A percentile compares a stretch with the other conserved stretches of the same genome.
Conservation (phyloP, 2,113 vertebrate species). For the Labeo catla region DNA sequence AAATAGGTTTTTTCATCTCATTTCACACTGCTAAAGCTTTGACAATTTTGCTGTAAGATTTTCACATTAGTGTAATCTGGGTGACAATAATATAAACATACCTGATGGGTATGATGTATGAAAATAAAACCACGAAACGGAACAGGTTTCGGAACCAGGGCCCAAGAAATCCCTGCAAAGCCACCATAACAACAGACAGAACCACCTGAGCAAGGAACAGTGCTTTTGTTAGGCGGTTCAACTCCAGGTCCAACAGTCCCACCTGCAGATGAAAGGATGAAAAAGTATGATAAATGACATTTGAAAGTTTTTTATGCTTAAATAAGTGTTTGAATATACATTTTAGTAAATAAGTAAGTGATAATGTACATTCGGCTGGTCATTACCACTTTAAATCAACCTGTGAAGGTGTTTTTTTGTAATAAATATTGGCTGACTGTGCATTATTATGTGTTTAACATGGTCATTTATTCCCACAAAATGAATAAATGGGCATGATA, state of each 20-base stretch:
- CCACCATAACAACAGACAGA: constrained; percentile 92
- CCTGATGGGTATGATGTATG: constrained; percentile 99
- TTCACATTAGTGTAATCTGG: not conserved
- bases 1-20: not conserved
- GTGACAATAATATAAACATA: constrained; percentile 64
- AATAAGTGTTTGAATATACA: not conserved
- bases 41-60: not conserved
- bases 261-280: constrained; percentile 73
- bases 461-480: not conserved
- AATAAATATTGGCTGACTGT: not conserved
- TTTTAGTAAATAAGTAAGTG: not conserved
- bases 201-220: constrained; percentile 93
- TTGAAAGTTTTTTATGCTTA: not conserved
- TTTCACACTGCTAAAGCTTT: not conserved
- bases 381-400: not conserved
- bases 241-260: constrained; percentile 91
- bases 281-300: not conserved
- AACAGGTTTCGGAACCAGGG: constrained; percentile 95
- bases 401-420: not conserved
- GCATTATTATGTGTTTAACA: not conserved
- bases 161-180: constrained; percentile 93
- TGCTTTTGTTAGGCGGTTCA: constrained; percentile 95
- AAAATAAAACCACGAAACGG: constrained; percentile 95
- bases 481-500: too few relatives aligned
- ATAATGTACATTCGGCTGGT: not conserved